A percentile compares a stretch with the other conserved stretches of the same genome.
Evolutionary conservation across 2,797 vertebrate genomes (phyloP).

Genomic region (Danio choprae): DNA sequence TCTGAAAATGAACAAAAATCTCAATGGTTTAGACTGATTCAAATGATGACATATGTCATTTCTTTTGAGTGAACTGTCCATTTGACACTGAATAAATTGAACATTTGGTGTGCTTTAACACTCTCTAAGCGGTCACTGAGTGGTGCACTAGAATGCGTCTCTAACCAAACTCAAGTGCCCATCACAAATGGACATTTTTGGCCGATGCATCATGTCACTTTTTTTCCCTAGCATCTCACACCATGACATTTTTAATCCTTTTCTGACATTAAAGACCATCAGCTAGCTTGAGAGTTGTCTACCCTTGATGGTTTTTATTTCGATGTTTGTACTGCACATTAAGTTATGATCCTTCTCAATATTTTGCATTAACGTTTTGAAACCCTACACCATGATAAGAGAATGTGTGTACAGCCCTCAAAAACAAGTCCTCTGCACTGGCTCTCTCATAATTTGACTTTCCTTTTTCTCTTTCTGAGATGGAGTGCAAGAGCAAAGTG

Average conservation of each 20-base stretch:
- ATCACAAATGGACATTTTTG: neutral
- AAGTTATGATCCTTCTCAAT: neutral
- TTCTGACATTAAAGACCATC: neutral
- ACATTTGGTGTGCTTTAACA: neutral
- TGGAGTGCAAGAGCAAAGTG: neutral
- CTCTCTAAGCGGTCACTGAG: neutral
- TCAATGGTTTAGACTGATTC: too few species aligned
- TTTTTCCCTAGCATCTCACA: neutral
- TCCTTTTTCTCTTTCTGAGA: slow-evolving; percentile 4
- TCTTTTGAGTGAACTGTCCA: neutral
- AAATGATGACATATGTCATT: neutral
- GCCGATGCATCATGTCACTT: neutral
- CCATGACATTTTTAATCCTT: neutral
- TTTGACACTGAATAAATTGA: neutral
- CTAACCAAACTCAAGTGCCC: neutral
- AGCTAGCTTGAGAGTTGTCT: neutral
- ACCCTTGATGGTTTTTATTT: neutral
- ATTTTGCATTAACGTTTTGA: neutral
- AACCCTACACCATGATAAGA: neutral
- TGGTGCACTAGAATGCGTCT: neutral
- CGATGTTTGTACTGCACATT: neutral
- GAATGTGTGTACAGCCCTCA: neutral
- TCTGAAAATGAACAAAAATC: too few species aligned
- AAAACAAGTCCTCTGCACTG: neutral
- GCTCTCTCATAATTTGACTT: neutral